A percentile compares a stretch with the other conserved stretches of the same genome.
Evolutionary conservation across 1,140 invertebrate genomes (phyloP).

Genomic region (Drosophila parabipectinata): DNA sequence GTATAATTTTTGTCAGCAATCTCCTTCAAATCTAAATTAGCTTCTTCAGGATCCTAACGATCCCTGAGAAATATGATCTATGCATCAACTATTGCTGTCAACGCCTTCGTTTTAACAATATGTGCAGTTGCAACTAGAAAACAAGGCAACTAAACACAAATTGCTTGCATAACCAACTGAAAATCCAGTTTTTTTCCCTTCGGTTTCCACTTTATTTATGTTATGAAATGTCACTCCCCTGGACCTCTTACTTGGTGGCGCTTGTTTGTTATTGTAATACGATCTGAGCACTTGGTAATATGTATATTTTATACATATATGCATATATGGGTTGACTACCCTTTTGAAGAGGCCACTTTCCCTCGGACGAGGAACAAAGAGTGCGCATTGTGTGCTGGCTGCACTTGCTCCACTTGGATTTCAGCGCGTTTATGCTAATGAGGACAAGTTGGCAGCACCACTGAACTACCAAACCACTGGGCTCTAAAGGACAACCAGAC

Average conservation of each 20-base stretch:
- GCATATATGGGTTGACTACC: constrained; percentile 40
- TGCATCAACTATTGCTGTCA: constrained; percentile 42
- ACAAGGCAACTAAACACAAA: constrained; percentile 32
- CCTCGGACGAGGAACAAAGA: constrained; percentile 58
- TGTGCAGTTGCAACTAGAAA: constrained; percentile 26
- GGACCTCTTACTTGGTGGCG: constrained; percentile 41
- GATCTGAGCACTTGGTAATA: constrained; percentile 61
- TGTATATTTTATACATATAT: constrained; percentile 36
- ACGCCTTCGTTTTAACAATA: constrained; percentile 48
- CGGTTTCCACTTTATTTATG: constrained; percentile 62
- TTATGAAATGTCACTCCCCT: constrained; percentile 69
- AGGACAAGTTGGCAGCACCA: constrained; percentile 69
- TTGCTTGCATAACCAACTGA: constrained; percentile 46
- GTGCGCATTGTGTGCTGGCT: constrained; percentile 45
- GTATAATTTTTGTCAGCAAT: background rate
- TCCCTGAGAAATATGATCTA: constrained; percentile 43
- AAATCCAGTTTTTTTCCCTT: constrained; percentile 45
- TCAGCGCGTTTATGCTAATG: constrained; percentile 78
- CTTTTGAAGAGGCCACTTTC: constrained; percentile 64
- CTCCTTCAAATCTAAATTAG: constrained; percentile 2
- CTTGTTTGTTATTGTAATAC: constrained; percentile 72
- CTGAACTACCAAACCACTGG: constrained; percentile 4
- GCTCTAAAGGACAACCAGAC: background rate
- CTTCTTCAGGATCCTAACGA: background rate
- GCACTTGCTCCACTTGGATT: constrained; percentile 75